These are phyloP conservation scores for Vultur gryphus DNA, from an alignment of 2,797 vertebrate genomes.

Conservation along the genomic window DNA sequence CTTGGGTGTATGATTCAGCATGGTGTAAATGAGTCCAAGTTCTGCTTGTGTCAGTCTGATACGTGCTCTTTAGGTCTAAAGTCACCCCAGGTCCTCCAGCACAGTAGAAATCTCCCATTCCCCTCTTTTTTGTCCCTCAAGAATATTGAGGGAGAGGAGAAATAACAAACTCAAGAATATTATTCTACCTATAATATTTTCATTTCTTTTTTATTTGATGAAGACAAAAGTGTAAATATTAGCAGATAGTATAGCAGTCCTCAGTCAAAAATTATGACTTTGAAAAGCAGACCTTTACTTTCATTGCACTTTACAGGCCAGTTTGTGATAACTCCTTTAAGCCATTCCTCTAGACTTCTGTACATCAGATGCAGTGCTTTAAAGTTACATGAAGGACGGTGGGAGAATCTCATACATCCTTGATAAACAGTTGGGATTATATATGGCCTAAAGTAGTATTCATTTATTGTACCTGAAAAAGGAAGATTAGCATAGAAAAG, in stretches of 20 bases:
- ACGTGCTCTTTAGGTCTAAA: neutral
- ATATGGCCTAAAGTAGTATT: neutral
- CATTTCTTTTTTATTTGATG: neutral
- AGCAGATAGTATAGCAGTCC: neutral
- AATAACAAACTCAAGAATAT: neutral
- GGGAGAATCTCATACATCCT: neutral
- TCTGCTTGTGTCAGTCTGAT: neutral
- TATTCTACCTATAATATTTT: neutral
- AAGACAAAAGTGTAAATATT: neutral
- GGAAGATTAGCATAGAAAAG: neutral
- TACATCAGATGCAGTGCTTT: neutral
- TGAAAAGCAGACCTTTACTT: neutral
- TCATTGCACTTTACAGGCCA: neutral
- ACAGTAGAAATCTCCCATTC: neutral
- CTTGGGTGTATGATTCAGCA: neutral
- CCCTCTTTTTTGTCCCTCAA: neutral
- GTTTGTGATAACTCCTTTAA: neutral
- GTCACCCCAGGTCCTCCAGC: neutral
- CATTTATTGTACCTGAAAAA: neutral
- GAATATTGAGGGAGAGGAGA: neutral
- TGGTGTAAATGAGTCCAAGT: neutral
- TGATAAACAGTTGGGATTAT: neutral
- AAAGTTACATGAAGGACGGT: neutral
- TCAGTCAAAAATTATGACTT: neutral
- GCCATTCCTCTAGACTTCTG: neutral